Evolutionary conservation across 64 coral and sea anemone genomes (phyloP).

Genomic region (Stylophora pistillata): DNA sequence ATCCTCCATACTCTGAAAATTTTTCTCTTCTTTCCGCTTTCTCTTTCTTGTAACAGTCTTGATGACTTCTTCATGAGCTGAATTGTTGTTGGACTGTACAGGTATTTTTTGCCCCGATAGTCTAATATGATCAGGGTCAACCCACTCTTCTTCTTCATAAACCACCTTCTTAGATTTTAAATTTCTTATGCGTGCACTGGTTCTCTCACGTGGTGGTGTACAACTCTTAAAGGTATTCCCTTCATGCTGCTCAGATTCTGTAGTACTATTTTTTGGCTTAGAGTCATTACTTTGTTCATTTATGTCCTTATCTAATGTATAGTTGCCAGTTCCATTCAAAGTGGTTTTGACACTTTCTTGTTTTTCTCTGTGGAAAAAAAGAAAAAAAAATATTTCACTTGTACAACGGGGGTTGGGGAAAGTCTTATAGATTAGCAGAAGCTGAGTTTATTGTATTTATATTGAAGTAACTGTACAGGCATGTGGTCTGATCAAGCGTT

Average conservation of each 20-base stretch:
- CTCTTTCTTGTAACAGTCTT: constrained; percentile 9
- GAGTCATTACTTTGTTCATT: neutral
- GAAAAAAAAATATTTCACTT: no score
- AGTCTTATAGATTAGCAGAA: no score
- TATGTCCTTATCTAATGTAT: neutral
- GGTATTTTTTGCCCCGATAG: constrained; percentile 1
- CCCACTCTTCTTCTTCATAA: constrained; percentile 32
- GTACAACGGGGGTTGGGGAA: no score
- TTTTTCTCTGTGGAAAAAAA: neutral
- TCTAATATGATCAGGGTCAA: constrained; percentile 30
- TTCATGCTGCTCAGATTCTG: neutral
- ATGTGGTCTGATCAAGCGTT: no score
- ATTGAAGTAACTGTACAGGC: no score
- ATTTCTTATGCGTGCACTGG: constrained; percentile 29
- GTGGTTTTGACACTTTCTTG: neutral
- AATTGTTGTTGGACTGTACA: neutral
- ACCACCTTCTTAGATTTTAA: constrained; percentile 5
- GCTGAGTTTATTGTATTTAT: no score
- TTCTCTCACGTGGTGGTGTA: constrained; percentile 1
- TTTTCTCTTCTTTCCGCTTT: neutral
- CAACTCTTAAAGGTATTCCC: neutral
- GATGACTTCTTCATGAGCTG: neutral
- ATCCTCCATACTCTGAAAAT: constrained; percentile 28
- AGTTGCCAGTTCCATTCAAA: neutral
- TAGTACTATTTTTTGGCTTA: neutral